These are phyloP conservation scores for Stratiomys singularior DNA, from an alignment of 2,888 invertebrate species.

Conservation along the genomic window DNA sequence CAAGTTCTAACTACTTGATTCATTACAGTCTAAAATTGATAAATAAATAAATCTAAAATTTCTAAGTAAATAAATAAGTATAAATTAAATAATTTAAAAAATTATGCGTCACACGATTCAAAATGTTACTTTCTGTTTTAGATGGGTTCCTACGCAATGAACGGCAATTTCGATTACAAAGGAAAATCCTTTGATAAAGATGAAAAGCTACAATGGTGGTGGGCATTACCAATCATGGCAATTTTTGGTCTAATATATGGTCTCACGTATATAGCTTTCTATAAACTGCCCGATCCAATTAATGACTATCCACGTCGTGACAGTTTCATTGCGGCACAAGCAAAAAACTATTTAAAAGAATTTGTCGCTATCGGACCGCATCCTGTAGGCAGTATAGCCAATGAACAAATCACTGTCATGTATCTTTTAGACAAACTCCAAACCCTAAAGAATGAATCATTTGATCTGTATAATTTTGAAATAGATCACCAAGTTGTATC, in stretches of 20 bases:
- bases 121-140: not conserved
- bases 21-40: too few relatives aligned
- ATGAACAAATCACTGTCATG: conserved; percentile 73
- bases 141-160: not conserved
- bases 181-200: not conserved
- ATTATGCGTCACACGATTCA: not conserved
- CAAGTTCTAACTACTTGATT: too few relatives aligned
- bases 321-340: conserved; percentile 71
- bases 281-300: conserved; percentile 29
- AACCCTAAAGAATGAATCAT: conserved; percentile 57
- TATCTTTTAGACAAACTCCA: conserved; percentile 61
- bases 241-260: conserved; percentile 5
- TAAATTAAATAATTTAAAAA: too few relatives aligned
- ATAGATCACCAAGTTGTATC: conserved; percentile 62
- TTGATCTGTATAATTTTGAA: conserved; percentile 58
- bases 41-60: too few relatives aligned
- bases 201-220: conserved; percentile 30
- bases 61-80: too few relatives aligned
- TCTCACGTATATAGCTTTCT: conserved; percentile 30
- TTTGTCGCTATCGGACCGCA: conserved; percentile 76
- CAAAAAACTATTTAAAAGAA: conserved; percentile 71
- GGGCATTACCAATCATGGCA: conserved; percentile 10
- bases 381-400: conserved; percentile 77
- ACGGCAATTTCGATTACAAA: not conserved
- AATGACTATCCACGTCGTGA: not conserved